Base-by-base conservation (phyloP, 2,797 vertebrate genomes). In the Pangasius sanitwongsei region DNA sequence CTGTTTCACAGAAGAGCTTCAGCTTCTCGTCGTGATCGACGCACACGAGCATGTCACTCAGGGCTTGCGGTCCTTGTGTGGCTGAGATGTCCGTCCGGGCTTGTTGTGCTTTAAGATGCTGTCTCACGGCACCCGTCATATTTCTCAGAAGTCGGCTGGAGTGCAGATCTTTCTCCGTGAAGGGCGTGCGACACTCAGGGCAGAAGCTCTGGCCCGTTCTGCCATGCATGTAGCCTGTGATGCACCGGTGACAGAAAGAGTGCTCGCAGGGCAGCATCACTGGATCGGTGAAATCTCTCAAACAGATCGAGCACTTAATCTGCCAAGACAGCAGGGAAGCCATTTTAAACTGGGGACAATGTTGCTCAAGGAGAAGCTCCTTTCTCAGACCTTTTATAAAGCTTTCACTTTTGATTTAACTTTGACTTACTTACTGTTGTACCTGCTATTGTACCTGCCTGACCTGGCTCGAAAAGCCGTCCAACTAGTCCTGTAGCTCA, bases 1-100 rank as follows among this genome's bases (percentile, higher is more conserved):
- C 94, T 23, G 92, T 93, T 74, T 93, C 92, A 67, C 93, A 94
- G 89, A 93, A 93, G 3, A 94, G 93, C 80, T 94, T 94, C 12
- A 94, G 90, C 1, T 91, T 93, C 87, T 94, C 93, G 0, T 94
- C 93, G 0, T 95, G 93, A 9, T 90, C 89, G 0, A 65, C 28
- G 75, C 89, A 89, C 23, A 90, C 25, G 23, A 89, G 41, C 11
- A 11, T 67, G 65, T 77, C 31, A 25, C 25, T 65, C 41, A 11
- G 25, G 20, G 18, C 23, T 85, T 53, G 34, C 5, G 31, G n/a
- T 53, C 25, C 3, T 44, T 78, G 57, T 69, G 41, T 70, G 53
- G 75, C 12, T 23, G 37, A 37, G 0, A 50, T 50, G 6, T 18
- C 57, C 1, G 37, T 57, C 55, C 20, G 20, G 69, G 31, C 28